A percentile compares a stretch with the other conserved stretches of the same genome.
Evolutionary conservation across 2,888 invertebrate genomes (phyloP).

Genomic region (Sabatieria punctata): DNA sequence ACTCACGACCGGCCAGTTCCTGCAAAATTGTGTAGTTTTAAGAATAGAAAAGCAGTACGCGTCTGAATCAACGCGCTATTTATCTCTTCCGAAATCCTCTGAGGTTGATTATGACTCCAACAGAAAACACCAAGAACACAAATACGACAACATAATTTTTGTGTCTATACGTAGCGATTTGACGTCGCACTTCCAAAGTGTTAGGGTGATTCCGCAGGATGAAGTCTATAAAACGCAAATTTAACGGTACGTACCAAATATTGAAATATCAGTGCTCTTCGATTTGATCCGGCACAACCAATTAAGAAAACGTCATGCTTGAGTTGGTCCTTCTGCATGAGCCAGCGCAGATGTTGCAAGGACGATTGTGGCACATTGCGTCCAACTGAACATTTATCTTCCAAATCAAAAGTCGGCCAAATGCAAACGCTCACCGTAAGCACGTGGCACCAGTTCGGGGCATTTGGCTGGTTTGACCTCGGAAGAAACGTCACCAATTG

Average conservation of each 20-base stretch:
- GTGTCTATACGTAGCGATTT: too few relatives aligned
- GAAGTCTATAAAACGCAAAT: too few relatives aligned
- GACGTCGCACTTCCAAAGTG: too few relatives aligned
- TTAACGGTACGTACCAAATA: conserved; percentile 44
- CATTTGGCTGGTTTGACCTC: conserved; percentile 40
- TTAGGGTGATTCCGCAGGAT: too few relatives aligned
- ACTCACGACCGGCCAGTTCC: conserved; percentile 68
- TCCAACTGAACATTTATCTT: conserved; percentile 10
- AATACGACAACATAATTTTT: too few relatives aligned
- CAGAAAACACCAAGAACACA: too few relatives aligned
- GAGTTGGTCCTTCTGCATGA: conserved; percentile 79
- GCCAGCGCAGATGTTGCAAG: conserved; percentile 71
- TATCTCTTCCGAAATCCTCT: too few relatives aligned
- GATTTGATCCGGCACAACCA: conserved; percentile 67
- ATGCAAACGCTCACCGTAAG: conserved; percentile 52
- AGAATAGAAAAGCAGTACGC: background rate
- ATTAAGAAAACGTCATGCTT: conserved; percentile 88
- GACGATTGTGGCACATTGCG: conserved; percentile 44
- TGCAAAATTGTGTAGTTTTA: conserved; percentile 16
- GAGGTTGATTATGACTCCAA: too few relatives aligned
- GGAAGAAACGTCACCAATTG: conserved; percentile 15
- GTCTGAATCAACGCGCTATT: background rate
- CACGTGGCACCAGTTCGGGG: conserved; percentile 64
- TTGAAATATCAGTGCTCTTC: conserved; percentile 65
- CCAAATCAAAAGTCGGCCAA: background rate